Conservation (phyloP, 2,113 vertebrate species). For the Rhinoptilus africanus region DNA sequence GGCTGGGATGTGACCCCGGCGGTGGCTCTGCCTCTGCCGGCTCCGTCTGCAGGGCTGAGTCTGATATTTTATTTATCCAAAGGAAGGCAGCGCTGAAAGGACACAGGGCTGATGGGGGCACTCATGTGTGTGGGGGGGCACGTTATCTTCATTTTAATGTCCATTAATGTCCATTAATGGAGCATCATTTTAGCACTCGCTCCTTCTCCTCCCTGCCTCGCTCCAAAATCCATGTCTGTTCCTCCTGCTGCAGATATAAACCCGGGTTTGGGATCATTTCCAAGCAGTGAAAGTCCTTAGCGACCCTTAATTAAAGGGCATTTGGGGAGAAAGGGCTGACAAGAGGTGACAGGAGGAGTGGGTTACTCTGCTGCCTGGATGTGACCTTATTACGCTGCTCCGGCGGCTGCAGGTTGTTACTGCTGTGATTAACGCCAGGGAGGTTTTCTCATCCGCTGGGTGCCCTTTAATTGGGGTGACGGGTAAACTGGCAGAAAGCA, state of each 20-base stretch:
- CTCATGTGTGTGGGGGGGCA: fast-evolving
- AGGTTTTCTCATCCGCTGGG: conserved; percentile 51
- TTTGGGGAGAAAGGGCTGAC: conserved; percentile 51
- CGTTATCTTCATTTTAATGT: neutral
- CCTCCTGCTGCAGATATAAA: neutral
- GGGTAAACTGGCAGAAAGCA: neutral
- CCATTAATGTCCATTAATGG: neutral
- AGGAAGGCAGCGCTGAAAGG: neutral
- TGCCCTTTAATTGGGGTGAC: conserved; percentile 45
- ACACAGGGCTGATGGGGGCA: neutral
- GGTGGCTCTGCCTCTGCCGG: neutral
- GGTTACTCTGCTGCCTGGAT: conserved; percentile 52
- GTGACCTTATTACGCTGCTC: conserved; percentile 55
- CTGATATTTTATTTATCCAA: conserved; percentile 40
- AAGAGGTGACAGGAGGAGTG: conserved; percentile 51
- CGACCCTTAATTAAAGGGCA: conserved; percentile 66
- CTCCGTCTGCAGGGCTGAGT: neutral
- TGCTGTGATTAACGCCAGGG: neutral
- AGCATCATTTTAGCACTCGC: neutral
- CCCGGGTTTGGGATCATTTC: neutral
- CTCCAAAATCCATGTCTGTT: neutral
- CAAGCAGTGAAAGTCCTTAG: conserved; percentile 49
- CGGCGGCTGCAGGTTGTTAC: neutral
- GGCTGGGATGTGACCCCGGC: neutral
- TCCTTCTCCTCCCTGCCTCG: neutral